phyloP scores from a whole-genome alignment of 2,888 invertebrate species.

The Ceratothoa steindachneri region DNA sequence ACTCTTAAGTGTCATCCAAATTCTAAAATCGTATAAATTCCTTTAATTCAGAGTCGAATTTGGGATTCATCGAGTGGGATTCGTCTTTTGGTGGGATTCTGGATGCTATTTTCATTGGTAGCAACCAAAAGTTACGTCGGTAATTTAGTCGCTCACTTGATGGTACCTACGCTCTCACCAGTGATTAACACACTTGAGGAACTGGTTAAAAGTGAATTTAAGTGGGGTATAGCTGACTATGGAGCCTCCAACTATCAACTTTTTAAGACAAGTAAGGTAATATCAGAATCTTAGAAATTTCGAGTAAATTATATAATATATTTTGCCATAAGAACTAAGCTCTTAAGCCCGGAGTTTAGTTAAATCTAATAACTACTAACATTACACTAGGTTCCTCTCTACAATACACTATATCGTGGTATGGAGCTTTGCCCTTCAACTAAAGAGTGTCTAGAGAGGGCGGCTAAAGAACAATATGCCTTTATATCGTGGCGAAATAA shows the following conservation, averaged over 20 bases:
- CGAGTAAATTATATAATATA: background rate
- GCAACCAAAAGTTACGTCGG: conserved; percentile 27
- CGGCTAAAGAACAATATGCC: conserved; percentile 31
- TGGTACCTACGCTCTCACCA: conserved; percentile 33
- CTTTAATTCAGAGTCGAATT: background rate
- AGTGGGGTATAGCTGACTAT: conserved; percentile 33
- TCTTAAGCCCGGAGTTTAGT: too few relatives aligned
- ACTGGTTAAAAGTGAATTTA: conserved; percentile 22
- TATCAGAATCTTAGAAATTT: background rate
- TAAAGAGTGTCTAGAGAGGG: conserved; percentile 23
- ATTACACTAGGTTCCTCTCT: conserved; percentile 23
- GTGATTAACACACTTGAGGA: conserved; percentile 36
- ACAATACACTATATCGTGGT: conserved; percentile 31
- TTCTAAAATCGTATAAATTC: too few relatives aligned
- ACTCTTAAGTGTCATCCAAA: too few relatives aligned
- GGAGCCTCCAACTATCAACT: conserved; percentile 41
- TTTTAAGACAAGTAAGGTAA: conserved; percentile 35
- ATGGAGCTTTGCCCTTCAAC: conserved; percentile 31
- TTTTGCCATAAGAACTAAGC: too few relatives aligned
- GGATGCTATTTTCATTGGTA: conserved; percentile 31
- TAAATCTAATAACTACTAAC: background rate
- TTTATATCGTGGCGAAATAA: conserved; percentile 42
- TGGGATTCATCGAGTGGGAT: background rate
- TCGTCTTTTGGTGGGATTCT: conserved; percentile 22
- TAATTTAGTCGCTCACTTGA: conserved; percentile 39